Evolutionary conservation across 1,140 invertebrate genomes (phyloP), one percentile per base, ranked within the genome.

Genomic region (Drosophila pandora): DNA sequence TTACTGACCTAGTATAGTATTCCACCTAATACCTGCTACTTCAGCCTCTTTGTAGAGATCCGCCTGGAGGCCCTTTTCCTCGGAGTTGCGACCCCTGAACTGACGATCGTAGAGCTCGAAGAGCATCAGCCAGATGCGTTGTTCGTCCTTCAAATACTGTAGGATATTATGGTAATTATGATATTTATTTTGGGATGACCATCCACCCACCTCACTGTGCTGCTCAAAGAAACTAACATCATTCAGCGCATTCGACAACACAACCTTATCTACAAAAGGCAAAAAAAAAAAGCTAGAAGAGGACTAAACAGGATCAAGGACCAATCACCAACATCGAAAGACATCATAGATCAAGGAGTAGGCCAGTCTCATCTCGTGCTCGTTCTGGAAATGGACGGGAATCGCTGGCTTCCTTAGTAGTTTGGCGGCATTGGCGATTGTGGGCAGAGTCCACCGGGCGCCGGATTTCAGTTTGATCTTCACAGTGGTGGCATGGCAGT

Each of bases 261-360:
- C 93, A 23, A 93, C 92, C 88, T 95, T 96, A 92, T 95, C 95
- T 96, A 43, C 12, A 53, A 50, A 91, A 69, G 1, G 95, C 94
- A 50, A 94, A 94, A 92, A 67, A 92, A 67, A 95, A 92, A 94
- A 95, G 95, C 22, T 2, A 13, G 0, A 12, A 10, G 23, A 25
- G 13, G 1, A 25, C 8, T 13, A 12, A 37, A 10, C 43, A 9
- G 1, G 23, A 23, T 1, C 1, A 2, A 3, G 6, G n/a, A 37
- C 17, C 17, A 17, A 17, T 17, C 59, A 93, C 94, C 94, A 92
- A 96, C 96, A 96, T 88, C 96, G 91, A 59, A 96, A 95, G 2
- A 96, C 95, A 79, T 96, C 95, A 83, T 96, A 96, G 78, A 96
- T 95, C 8, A 96, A 91, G 0, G 95, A 94, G 63, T 95, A 96